These are phyloP conservation scores for Drosophila sproati DNA, from an alignment of 1,140 invertebrate genomes.

Conservation along the genomic window DNA sequence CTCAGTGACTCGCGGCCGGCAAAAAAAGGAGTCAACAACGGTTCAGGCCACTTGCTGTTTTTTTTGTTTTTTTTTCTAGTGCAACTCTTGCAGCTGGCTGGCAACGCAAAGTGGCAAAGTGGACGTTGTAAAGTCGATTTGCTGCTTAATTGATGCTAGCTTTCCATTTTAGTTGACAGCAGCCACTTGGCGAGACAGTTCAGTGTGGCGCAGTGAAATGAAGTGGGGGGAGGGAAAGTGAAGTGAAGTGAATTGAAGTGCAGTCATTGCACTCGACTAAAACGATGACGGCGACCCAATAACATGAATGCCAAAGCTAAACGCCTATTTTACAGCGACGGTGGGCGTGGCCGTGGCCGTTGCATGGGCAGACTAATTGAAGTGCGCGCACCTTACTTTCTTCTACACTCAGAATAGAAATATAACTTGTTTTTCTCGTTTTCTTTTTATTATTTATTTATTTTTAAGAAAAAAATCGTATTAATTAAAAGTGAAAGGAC, in stretches of 20 bases:
- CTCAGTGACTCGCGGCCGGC: slow-evolving; percentile 1
- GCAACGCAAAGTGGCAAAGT: background rate
- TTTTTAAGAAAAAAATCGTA: no score
- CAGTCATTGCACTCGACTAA: slow-evolving; percentile 55
- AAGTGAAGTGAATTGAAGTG: slow-evolving; percentile 25
- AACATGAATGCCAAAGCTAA: slow-evolving; percentile 35
- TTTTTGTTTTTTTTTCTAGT: background rate
- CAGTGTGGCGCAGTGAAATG: slow-evolving; percentile 24
- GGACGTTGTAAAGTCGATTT: background rate
- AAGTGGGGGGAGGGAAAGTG: no score
- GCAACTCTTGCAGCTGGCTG: slow-evolving; percentile 27
- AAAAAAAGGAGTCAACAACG: background rate
- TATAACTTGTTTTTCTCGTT: background rate
- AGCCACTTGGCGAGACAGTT: slow-evolving; percentile 10
- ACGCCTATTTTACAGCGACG: background rate
- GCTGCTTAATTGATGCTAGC: slow-evolving; percentile 73
- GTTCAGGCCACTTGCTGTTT: slow-evolving; percentile 4
- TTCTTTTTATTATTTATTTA: background rate
- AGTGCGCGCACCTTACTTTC: slow-evolving; percentile 29
- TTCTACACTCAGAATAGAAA: background rate
- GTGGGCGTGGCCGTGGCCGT: slow-evolving; percentile 9
- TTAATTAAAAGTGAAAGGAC: no score
- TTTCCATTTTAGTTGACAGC: slow-evolving; percentile 80
- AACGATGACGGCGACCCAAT: slow-evolving; percentile 37
- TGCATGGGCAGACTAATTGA: slow-evolving; percentile 45